These are phyloP conservation scores for Fundulus diaphanus DNA, from an alignment of 2,797 vertebrate species.

Conservation along the genomic window DNA sequence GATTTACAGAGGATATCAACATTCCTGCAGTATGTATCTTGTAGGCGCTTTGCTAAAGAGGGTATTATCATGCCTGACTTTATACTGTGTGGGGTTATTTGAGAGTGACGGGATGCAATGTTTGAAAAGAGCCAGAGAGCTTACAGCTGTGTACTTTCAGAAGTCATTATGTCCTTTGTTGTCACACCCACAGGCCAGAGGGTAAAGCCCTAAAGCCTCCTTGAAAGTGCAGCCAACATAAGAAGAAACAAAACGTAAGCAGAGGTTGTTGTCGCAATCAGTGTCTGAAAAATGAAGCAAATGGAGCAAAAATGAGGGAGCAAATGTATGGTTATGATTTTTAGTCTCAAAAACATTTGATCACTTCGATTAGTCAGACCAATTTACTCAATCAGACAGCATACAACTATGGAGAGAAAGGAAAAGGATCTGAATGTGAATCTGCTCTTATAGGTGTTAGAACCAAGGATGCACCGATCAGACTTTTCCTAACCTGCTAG, in stretches of 20 bases:
- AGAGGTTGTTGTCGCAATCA: no score
- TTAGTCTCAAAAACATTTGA: background rate
- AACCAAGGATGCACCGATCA: no score
- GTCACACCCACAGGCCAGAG: background rate
- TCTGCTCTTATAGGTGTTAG: no score
- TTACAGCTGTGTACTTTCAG: constrained; percentile 34
- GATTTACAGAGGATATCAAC: constrained; percentile 43
- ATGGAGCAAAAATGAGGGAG: background rate
- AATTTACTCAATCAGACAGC: background rate
- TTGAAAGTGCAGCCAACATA: background rate
- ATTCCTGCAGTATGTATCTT: constrained; percentile 22
- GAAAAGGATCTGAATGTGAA: no score
- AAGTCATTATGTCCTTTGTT: constrained; percentile 27
- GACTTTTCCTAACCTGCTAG: no score
- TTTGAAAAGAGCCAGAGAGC: constrained; percentile 39
- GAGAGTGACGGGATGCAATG: constrained; percentile 53
- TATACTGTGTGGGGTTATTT: constrained; percentile 35
- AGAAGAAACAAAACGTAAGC: background rate
- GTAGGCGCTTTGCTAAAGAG: constrained; percentile 20
- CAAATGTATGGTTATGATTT: background rate
- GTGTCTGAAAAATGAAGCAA: background rate
- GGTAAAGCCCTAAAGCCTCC: background rate
- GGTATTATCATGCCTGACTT: constrained; percentile 28
- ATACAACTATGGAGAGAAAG: no score
- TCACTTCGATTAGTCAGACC: background rate